Evolutionary conservation across 2,113 vertebrate species (phyloP).

Genomic region (Empidonax traillii): DNA sequence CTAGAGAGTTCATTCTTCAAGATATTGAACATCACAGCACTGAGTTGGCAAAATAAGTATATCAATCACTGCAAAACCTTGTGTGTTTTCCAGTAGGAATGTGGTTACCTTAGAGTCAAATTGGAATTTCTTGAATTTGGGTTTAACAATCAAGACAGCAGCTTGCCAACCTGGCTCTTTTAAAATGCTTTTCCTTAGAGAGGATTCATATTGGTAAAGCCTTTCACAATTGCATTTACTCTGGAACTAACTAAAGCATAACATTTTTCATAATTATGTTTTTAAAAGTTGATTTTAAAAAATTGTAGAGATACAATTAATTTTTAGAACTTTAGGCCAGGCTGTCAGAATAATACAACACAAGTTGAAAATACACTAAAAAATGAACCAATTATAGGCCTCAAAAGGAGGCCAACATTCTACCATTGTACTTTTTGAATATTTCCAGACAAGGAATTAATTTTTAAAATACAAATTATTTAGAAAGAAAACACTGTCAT

Average conservation of each 20-base stretch:
- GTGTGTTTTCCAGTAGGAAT: neutral
- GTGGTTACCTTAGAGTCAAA: neutral
- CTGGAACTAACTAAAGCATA: neutral
- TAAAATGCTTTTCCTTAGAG: neutral
- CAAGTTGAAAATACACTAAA: neutral
- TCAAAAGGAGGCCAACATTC: neutral
- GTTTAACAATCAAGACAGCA: neutral
- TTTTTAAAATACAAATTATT: neutral
- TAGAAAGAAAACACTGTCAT: neutral
- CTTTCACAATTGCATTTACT: neutral
- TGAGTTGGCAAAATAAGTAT: neutral
- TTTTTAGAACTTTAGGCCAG: neutral
- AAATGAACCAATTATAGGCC: neutral
- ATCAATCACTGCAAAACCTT: slow-evolving; percentile 10
- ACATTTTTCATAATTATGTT: neutral
- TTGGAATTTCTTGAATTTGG: neutral
- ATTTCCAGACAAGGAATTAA: neutral
- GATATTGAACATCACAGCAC: neutral
- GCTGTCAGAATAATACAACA: neutral
- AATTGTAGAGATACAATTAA: neutral
- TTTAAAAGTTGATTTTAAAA: neutral
- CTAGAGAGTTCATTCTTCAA: slow-evolving; percentile 3
- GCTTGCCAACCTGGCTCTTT: neutral
- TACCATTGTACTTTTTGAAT: neutral
- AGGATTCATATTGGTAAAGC: neutral